Conservation (phyloP, 2,113 vertebrate genomes). For the Isurus oxyrinchus region DNA sequence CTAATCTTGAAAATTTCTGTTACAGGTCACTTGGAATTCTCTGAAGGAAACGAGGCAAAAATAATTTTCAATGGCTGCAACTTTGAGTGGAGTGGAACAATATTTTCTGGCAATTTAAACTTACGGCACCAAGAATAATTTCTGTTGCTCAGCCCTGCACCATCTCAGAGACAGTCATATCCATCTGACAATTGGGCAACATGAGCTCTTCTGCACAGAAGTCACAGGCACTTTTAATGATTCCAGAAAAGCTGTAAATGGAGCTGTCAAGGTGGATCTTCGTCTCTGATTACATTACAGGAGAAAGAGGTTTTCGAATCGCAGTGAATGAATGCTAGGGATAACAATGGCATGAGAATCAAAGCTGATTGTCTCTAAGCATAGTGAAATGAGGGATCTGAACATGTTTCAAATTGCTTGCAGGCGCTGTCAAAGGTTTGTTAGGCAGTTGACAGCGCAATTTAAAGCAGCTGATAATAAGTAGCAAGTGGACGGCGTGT, state of each 20-base stretch:
- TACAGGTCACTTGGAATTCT: background rate
- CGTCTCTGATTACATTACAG: background rate
- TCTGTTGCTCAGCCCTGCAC: background rate
- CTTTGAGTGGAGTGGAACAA: background rate
- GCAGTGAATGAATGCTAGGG: background rate
- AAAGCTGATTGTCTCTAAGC: background rate
- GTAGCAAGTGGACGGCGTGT: background rate
- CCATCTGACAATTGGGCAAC: background rate
- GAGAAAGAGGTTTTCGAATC: background rate
- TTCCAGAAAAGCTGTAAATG: background rate
- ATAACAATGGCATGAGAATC: background rate
- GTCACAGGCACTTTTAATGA: background rate
- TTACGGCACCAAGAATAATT: background rate
- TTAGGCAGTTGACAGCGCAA: background rate
- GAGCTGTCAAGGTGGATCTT: background rate
- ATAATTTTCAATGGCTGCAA: background rate
- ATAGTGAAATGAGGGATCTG: background rate
- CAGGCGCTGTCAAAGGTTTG: background rate
- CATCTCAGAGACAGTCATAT: background rate
- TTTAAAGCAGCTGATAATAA: background rate
- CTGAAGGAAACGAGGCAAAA: background rate
- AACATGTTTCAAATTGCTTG: background rate
- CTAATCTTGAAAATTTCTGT: background rate
- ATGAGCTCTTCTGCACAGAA: background rate
- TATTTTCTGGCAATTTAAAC: background rate